Conservation (phyloP, 2,113 vertebrate genomes). For the Fulmarus glacialis region DNA sequence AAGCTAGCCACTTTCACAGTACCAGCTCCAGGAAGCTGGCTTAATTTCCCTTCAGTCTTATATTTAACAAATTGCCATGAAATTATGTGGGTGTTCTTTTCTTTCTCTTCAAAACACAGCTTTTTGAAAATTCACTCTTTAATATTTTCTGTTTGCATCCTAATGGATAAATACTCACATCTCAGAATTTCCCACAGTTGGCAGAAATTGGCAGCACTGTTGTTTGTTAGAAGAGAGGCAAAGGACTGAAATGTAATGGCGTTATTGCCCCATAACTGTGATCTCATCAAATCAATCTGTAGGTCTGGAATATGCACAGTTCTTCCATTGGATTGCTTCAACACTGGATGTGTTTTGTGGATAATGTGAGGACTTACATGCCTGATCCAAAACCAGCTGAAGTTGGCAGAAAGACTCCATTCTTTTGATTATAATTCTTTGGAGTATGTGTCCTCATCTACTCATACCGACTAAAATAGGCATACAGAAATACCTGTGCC, state of each 20-base stretch:
- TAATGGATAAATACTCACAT: not conserved
- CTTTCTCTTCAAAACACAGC: not conserved
- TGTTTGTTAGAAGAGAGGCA: not conserved
- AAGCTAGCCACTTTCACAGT: constrained; percentile 7
- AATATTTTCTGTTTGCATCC: not conserved
- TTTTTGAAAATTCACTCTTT: not conserved
- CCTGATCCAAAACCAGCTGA: not conserved
- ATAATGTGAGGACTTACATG: not conserved
- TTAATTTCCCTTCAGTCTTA: constrained; percentile 27
- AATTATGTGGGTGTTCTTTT: not conserved
- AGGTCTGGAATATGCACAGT: not conserved
- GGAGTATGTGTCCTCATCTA: not conserved
- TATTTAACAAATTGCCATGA: constrained; percentile 29
- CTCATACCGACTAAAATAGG: not conserved
- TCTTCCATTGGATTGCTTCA: not conserved
- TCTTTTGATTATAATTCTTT: not conserved
- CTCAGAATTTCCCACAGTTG: not conserved
- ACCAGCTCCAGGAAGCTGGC: not conserved
- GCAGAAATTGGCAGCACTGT: not conserved
- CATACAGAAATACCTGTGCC: not conserved
- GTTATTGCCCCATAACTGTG: not conserved
- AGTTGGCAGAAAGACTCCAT: not conserved
- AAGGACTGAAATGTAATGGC: not conserved
- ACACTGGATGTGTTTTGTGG: not conserved
- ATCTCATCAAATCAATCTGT: not conserved